Evolutionary conservation across 1,140 invertebrate species (phyloP), one percentile per base, ranked within the genome.

Genomic region (Harlomillsia oculata): DNA sequence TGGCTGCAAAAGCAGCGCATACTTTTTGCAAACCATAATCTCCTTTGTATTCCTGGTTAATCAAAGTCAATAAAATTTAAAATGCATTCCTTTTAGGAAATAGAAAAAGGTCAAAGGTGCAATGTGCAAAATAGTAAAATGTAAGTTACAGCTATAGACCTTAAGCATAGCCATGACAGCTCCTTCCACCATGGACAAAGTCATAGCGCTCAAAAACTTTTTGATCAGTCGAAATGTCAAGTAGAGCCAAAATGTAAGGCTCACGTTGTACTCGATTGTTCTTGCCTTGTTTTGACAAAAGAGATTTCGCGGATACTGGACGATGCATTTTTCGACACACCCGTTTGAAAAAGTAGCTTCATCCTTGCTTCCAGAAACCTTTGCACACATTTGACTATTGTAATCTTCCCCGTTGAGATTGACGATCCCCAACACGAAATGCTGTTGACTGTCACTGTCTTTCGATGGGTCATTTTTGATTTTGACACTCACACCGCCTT

Each of bases 141-240:
- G 3, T 20, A 11, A 11, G 6, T 9, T 11, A 29, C 6, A 29
- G 8, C 5, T 8, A 16, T 34, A 16, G 36, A 85, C 81, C 40
- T 84, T 75, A 23, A 87, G 72, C 64, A 87, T 83, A 2, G 83
- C 83, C 37, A 88, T 81, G 2, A 85, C 83, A 14, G 85, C 85
- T 9, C 85, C 85, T 72, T 88, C 85, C 66, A 88, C 85, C 80
- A 89, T 84, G 5, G 83, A 82, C 64, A 83, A 85, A 1, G 82
- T 79, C 4, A 84, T 87, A 0, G 84, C 84, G 50, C 82, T 76
- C 18, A 70, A 68, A 32, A 74, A 68, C 11, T 82, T 80, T 40
- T 86, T 80, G 58, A 86, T 79, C 3, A 87, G 80, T 49, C 85
- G 74, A 3, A 86, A 77, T 23, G 74, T 69, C n/a, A 86, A 74